A percentile compares a stretch with the other conserved stretches of the same genome.
These are phyloP conservation scores for Elgaria multicarinata DNA, from an alignment of 2,113 vertebrate species.

Conservation along the genomic window DNA sequence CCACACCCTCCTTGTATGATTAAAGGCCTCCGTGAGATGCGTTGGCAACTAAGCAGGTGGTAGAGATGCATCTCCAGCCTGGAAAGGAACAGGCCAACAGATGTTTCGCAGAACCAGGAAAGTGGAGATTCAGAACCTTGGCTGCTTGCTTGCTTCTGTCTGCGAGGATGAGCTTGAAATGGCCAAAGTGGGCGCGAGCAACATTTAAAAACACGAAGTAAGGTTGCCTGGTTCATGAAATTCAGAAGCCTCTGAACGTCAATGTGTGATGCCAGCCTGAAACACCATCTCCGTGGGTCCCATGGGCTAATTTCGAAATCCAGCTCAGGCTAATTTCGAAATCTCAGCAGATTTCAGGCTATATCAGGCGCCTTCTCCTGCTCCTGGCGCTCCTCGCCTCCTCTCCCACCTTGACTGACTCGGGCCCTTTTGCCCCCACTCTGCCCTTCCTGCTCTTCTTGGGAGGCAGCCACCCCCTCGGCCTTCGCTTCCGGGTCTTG, in stretches of 20 bases:
- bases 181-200: constrained; percentile 16
- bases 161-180: constrained; percentile 40
- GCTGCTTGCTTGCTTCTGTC: background rate
- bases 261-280: background rate
- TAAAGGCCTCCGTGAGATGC: too few relatives aligned
- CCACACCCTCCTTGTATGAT: background rate
- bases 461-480: background rate
- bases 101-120: too few relatives aligned
- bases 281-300: background rate
- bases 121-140: background rate
- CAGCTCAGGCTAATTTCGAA: too few relatives aligned
- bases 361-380: background rate
- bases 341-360: background rate
- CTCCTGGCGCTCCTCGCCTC: background rate
- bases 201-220: too few relatives aligned
- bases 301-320: too few relatives aligned
- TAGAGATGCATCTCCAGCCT: background rate
- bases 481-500: constrained; percentile 1
- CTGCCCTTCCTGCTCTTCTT: background rate
- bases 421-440: background rate
- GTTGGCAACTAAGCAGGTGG: background rate
- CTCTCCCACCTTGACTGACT: background rate
- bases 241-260: background rate
- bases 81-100: background rate
- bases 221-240: background rate